These are phyloP conservation scores for Drosophila melanica DNA, from an alignment of 1,140 invertebrate genomes.

Conservation along the genomic window DNA sequence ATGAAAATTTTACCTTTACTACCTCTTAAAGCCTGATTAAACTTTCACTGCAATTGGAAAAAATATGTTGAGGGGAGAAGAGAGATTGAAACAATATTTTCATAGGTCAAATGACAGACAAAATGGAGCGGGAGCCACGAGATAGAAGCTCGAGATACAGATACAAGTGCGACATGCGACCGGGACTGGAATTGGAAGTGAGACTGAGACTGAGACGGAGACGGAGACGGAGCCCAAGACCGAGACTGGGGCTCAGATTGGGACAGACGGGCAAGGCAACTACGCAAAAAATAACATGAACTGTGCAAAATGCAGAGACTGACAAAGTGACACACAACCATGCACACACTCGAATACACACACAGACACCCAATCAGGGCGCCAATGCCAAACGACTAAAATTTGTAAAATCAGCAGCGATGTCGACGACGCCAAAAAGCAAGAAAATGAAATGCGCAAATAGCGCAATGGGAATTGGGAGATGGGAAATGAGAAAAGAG, in stretches of 20 bases:
- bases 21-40: conserved; percentile 43
- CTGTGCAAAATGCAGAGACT: conserved; percentile 66
- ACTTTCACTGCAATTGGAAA: conserved; percentile 57
- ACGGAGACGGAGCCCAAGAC: conserved; percentile 1
- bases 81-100: conserved; percentile 76
- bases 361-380: conserved; percentile 53
- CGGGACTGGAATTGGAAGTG: conserved; percentile 38
- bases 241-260: conserved; percentile 19
- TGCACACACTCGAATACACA: conserved; percentile 34
- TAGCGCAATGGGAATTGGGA: conserved; percentile 14
- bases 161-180: conserved; percentile 26
- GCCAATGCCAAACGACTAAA: conserved; percentile 67
- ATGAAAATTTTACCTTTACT: not conserved
- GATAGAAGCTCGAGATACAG: conserved; percentile 39
- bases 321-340: conserved; percentile 52
- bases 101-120: conserved; percentile 75
- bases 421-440: conserved; percentile 24
- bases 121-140: conserved; percentile 37
- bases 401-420: conserved; percentile 78
- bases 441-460: conserved; percentile 44
- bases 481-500: not conserved
- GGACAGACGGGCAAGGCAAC: conserved; percentile 75
- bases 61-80: conserved; percentile 47
- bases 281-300: conserved; percentile 76
- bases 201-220: conserved; percentile 39